Percentiles rank a stretch among this genome's conserved stretches.
phyloP scores from a whole-genome alignment of 2,797 vertebrate species.

The Lates japonicus region DNA sequence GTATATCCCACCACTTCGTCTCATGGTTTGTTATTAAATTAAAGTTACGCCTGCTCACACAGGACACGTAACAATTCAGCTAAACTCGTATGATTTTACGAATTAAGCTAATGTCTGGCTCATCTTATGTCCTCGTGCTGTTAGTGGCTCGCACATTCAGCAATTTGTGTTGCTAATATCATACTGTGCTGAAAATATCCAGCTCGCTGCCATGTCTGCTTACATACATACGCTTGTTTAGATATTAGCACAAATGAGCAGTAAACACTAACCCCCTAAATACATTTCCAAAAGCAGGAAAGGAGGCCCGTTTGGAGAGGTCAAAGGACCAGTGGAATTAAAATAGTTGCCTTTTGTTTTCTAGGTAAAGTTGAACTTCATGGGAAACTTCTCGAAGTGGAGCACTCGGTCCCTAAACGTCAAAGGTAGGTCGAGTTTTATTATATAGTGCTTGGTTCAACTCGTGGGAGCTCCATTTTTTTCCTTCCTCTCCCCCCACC shows the following conservation, averaged over 20 bases:
- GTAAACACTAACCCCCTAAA: slow-evolving; percentile 3
- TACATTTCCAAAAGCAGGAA: neutral
- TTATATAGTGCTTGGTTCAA: slow-evolving; percentile 38
- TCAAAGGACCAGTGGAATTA: slow-evolving; percentile 27
- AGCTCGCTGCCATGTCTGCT: neutral
- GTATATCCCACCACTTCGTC: slow-evolving; percentile 4
- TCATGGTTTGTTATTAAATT: slow-evolving; percentile 3
- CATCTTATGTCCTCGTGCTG: slow-evolving; percentile 34
- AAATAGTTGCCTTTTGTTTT: slow-evolving; percentile 60
- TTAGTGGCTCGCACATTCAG: slow-evolving; percentile 12
- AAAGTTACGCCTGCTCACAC: neutral
- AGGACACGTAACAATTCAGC: slow-evolving; percentile 10
- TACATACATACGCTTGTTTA: neutral
- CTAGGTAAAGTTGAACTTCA: slow-evolving; percentile 99
- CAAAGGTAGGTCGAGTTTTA: slow-evolving; percentile 91
- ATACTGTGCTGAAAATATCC: slow-evolving; percentile 17
- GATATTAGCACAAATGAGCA: slow-evolving; percentile 4
- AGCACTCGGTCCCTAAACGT: slow-evolving; percentile 98
- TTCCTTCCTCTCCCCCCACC: neutral
- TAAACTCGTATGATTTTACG: slow-evolving; percentile 25
- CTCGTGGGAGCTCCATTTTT: slow-evolving; percentile 21
- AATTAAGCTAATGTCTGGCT: slow-evolving; percentile 15
- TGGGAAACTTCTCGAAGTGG: slow-evolving; percentile 97
- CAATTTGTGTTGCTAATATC: slow-evolving; percentile 30
- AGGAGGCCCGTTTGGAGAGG: slow-evolving; percentile 8